Evolutionary conservation across 2,113 vertebrate species (phyloP).

Genomic region (Heterocephalus glaber): DNA sequence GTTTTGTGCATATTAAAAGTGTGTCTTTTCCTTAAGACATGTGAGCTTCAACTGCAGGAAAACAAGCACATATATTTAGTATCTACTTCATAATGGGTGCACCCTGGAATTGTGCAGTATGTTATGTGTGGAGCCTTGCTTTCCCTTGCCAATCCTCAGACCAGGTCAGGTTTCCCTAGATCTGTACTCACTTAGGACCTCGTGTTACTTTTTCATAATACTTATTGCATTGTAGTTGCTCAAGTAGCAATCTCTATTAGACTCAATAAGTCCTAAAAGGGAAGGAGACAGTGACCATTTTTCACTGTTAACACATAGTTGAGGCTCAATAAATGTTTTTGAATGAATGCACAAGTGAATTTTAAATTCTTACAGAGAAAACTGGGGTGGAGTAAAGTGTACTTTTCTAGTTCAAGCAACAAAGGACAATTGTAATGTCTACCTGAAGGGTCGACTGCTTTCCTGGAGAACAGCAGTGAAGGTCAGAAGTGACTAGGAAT

Average conservation of each 20-base stretch:
- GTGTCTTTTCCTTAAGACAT: background rate
- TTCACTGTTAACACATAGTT: background rate
- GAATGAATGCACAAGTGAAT: background rate
- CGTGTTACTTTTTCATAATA: background rate
- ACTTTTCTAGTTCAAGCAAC: background rate
- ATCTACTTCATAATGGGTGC: background rate
- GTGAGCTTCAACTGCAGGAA: background rate
- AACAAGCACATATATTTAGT: background rate
- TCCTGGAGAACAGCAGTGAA: background rate
- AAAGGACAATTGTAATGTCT: background rate
- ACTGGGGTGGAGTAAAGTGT: accelerated
- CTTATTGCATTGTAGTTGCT: background rate
- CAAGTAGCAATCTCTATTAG: background rate
- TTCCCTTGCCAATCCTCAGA: background rate
- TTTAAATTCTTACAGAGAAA: background rate
- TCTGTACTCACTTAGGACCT: background rate
- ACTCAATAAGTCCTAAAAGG: background rate
- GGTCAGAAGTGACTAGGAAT: background rate
- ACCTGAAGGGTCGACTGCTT: background rate
- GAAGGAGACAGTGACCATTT: background rate
- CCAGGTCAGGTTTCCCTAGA: background rate
- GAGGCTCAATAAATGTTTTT: background rate
- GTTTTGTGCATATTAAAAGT: background rate
- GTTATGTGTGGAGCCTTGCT: background rate
- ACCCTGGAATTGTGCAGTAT: background rate